phyloP scores from a whole-genome alignment of 2,797 vertebrate genomes.

The Valencia hispanica region DNA sequence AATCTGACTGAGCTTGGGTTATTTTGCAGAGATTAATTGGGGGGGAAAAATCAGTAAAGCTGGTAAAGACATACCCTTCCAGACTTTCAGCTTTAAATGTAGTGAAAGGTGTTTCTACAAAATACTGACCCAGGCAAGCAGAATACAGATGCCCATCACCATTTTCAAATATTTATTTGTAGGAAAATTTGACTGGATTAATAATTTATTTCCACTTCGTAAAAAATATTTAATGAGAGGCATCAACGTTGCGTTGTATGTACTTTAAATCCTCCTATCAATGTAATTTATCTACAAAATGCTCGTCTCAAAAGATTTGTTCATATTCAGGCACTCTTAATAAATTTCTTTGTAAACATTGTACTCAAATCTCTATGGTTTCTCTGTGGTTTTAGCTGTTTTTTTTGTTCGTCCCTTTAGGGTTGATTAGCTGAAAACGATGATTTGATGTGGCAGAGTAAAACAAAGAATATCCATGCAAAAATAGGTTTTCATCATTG shows the following conservation, averaged over 20 bases:
- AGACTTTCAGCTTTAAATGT: not conserved
- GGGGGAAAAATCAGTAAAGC: not conserved
- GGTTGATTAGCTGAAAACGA: constrained; percentile 31
- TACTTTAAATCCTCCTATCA: not conserved
- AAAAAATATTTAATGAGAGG: not conserved
- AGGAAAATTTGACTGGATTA: not conserved
- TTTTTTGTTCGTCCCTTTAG: constrained; percentile 24
- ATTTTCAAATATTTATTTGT: not conserved
- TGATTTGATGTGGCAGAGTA: constrained; percentile 39
- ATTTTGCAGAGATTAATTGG: not conserved
- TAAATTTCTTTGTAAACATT: constrained; percentile 18
- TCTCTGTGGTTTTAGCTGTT: constrained; percentile 8
- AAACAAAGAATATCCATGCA: constrained; percentile 36
- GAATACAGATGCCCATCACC: not conserved
- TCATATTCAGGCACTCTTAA: constrained; percentile 20
- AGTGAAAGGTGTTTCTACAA: not conserved
- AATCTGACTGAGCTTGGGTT: not conserved
- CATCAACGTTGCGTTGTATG: not conserved
- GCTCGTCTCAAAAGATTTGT: constrained; percentile 2
- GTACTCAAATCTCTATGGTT: constrained; percentile 33
- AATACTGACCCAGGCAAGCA: not conserved
- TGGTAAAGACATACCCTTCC: not conserved
- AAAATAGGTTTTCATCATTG: constrained; percentile 28
- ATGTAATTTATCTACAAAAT: not conserved
- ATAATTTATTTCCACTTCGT: not conserved